Evolutionary conservation across 92 coral and sea anemone species (phyloP).

Genomic region (Phenganax subtilis): DNA sequence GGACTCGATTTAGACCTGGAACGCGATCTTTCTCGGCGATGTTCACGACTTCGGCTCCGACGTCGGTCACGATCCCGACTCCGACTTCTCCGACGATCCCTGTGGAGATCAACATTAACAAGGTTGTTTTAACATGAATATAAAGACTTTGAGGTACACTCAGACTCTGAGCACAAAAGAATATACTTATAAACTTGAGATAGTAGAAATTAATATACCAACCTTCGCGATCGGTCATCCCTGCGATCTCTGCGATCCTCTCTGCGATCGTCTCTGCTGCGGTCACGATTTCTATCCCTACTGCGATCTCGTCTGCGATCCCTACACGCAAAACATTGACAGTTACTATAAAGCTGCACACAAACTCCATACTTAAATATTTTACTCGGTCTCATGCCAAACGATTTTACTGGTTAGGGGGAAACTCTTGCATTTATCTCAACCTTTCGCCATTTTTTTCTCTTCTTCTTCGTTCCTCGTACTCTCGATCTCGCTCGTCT

Average conservation of each 20-base stretch:
- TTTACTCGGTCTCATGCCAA: not conserved
- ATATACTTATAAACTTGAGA: no score
- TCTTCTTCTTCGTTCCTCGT: conserved; percentile 65
- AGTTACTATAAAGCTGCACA: not conserved
- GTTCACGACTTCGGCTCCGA: conserved; percentile 62
- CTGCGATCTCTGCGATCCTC: conserved; percentile 42
- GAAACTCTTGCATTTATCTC: not conserved
- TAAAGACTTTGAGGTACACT: no score
- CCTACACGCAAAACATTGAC: not conserved
- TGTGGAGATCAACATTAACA: not conserved
- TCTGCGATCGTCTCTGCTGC: conserved; percentile 21
- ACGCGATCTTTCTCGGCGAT: conserved; percentile 50
- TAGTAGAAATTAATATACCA: not conserved
- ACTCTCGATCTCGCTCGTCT: conserved; percentile 82
- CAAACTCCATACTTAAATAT: not conserved
- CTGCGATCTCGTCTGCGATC: conserved; percentile 49
- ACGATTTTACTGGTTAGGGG: not conserved
- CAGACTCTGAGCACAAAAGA: no score
- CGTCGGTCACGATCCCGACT: conserved; percentile 77
- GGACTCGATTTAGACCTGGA: conserved; percentile 52
- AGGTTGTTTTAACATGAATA: not conserved
- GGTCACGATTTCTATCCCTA: conserved; percentile 55
- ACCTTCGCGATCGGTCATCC: conserved; percentile 57
- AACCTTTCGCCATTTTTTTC: conserved; percentile 46
- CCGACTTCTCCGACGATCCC: conserved; percentile 44